Evolutionary conservation across 2,797 vertebrate species (phyloP), one percentile per base, ranked within the genome.

Genomic region (Arrhamphus sclerolepis): DNA sequence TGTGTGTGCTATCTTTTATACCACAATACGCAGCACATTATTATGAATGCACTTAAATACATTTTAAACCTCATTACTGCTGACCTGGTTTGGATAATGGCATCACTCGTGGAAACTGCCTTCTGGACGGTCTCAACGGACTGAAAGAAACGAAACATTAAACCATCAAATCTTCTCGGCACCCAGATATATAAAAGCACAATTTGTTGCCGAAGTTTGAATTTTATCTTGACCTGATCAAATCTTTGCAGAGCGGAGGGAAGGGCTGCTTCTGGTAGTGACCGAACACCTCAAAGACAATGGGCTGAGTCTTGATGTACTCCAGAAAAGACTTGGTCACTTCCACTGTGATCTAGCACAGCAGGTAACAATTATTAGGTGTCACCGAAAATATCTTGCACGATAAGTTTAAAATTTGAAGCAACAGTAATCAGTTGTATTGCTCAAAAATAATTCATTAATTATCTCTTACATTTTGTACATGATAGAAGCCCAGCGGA

Each of bases 191-290:
- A 21, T 50, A 17, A 46, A 38, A 34, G n/a, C 6, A 29, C 46
- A 22, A 39, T 41, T 21, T 43, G 17, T 26, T 20, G 40, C 4
- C 26, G 24, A 39, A 17, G 1, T 1, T 54, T 1, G 21, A 8
- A 46, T 44, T 22, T 8, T 3, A 26, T 39, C 16, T 77, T 77
- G 14, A 98, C 97, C 97, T 98, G 84, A 98, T 95, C 40, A 98
- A 93, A 0, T 98, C 97, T 87, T 98, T 98, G 93, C 97, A 98
- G 70, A 98, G 94, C 0, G 94, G 95, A 0, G 95, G 98, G 85
- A 98, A 98, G 0, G 97, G 97, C 61, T 98, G 96, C 75, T 98
- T 98, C 88, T 99, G 98, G 84, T 98, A 98, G 87, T 99, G 98
- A 16, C 98, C 98, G 0, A 99, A 99, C 72, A 99, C 97, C 84